Evolutionary conservation across 37 sponge, comb jelly and placozoan genomes (phyloP), one percentile per base, ranked within the genome.

Genomic region (Corticium candelabrum): DNA sequence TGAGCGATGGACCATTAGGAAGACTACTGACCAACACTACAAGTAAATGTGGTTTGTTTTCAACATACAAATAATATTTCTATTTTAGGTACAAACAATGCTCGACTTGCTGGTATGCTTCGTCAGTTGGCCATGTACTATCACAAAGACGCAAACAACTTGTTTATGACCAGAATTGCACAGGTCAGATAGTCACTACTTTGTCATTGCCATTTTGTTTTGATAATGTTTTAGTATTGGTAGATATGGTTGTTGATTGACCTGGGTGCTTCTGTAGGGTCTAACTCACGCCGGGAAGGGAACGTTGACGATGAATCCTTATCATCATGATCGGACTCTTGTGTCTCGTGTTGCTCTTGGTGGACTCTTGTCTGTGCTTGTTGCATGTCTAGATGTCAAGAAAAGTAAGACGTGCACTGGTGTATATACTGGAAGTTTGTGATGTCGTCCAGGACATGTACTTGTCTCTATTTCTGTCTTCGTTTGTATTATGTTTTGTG

Each of bases 51-150:
- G 68, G 37, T 57, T 30, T 11, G 41, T 5, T 4, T 35, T 70
- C 5, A 29, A 15, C 36, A 7, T 70, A 32, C 36, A 70, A 34
- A 34, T 29, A 29, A 7, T 70, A 29, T 29, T 15, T 29, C 4
- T n/a, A 15, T 4, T 38, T 3, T 78, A 83, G 83, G 99, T 1
- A 97, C 99, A n/a, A 97, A 97, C 84, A 97, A 97, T 73, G 94
- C 99, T 7, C 68, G 99, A 1, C 75, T 97, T 50, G 99, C 88
- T 15, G 89, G 85, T 69, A 77, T 97, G 81, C 85, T 97, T 40
- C 87, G 94, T 27, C 93, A 94, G 67, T 86, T 97, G 74, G 99
- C 99, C 1, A 90, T 90, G 83, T 97, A 91, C 77, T 97, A 97
- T 40, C 87, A 94, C 82, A 97, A 97, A 75, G 99, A 97, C 38